Percentiles rank a stretch among this genome's conserved stretches.
Evolutionary conservation across 2,797 vertebrate species (phyloP).

Genomic region (Megaceryle alcyon): DNA sequence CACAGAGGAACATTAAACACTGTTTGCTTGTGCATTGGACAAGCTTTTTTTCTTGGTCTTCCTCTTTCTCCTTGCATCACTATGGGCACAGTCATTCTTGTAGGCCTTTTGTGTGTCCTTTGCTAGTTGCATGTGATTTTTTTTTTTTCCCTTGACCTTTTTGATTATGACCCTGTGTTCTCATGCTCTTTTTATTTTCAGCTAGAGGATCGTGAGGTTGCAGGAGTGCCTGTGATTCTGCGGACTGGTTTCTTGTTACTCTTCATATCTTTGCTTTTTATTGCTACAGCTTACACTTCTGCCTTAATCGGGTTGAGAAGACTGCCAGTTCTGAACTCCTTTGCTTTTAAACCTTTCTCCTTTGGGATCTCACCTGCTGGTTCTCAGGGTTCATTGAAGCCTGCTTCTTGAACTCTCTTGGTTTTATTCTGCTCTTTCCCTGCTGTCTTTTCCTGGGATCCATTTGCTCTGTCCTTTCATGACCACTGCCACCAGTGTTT

Average conservation of each 20-base stretch:
- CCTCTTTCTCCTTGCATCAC: not conserved
- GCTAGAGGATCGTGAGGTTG: not conserved
- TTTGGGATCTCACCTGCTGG: not conserved
- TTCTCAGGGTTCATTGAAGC: not conserved
- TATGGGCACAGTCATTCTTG: not conserved
- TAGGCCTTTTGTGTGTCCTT: not conserved
- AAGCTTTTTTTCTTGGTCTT: not conserved
- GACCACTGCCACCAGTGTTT: not conserved
- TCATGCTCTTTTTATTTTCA: not conserved
- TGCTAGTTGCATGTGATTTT: not conserved
- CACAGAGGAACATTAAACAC: not conserved
- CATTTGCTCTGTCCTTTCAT: not conserved
- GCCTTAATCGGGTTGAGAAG: not conserved
- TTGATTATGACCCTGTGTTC: not conserved
- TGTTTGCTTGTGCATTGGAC: not conserved
- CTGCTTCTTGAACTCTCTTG: not conserved
- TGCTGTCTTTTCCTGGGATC: not conserved
- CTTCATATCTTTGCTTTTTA: not conserved
- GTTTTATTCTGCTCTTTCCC: not conserved
- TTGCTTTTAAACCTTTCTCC: not conserved
- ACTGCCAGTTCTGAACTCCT: not conserved
- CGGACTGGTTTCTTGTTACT: not conserved
- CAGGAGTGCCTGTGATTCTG: not conserved
- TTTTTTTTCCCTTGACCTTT: not conserved
- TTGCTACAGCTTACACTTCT: not conserved